These are phyloP conservation scores for Apamea sordens DNA, from an alignment of 2,888 invertebrate species.

Conservation along the genomic window DNA sequence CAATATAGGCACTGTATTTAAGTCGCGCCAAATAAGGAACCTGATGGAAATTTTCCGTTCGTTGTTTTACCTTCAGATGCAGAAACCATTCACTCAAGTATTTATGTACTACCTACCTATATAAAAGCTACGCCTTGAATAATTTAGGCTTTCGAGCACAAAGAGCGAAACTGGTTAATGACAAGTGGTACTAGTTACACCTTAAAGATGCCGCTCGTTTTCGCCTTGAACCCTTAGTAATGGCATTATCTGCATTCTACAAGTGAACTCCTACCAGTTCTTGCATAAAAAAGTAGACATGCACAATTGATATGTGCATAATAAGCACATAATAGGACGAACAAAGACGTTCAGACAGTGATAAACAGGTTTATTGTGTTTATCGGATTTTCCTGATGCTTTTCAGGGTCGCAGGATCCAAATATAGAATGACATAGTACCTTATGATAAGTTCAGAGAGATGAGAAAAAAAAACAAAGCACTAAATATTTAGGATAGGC, in stretches of 20 bases:
- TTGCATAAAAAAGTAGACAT: constrained; percentile 56
- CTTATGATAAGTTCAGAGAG: not conserved
- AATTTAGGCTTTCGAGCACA: constrained; percentile 31
- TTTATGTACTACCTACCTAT: not conserved
- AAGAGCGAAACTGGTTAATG: constrained; percentile 49
- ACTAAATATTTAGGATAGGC: constrained; percentile 16
- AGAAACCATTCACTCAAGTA: constrained; percentile 31
- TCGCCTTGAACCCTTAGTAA: constrained; percentile 70
- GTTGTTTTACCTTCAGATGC: constrained; percentile 32
- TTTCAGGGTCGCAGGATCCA: constrained; percentile 44
- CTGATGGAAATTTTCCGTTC: constrained; percentile 20
- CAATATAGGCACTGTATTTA: not conserved
- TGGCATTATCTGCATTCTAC: constrained; percentile 64
- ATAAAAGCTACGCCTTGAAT: constrained; percentile 38
- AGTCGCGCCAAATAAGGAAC: constrained; percentile 9
- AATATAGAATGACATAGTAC: not conserved
- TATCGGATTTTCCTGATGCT: constrained; percentile 45
- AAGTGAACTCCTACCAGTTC: constrained; percentile 43
- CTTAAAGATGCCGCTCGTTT: constrained; percentile 41
- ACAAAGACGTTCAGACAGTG: constrained; percentile 49
- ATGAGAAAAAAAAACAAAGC: not conserved
- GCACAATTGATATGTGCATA: constrained; percentile 54
- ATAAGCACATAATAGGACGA: constrained; percentile 28
- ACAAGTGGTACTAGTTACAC: constrained; percentile 19
- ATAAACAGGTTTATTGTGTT: constrained; percentile 35